Evolutionary conservation across 2,888 invertebrate genomes (phyloP).

Genomic region (Ochropleura plecta): DNA sequence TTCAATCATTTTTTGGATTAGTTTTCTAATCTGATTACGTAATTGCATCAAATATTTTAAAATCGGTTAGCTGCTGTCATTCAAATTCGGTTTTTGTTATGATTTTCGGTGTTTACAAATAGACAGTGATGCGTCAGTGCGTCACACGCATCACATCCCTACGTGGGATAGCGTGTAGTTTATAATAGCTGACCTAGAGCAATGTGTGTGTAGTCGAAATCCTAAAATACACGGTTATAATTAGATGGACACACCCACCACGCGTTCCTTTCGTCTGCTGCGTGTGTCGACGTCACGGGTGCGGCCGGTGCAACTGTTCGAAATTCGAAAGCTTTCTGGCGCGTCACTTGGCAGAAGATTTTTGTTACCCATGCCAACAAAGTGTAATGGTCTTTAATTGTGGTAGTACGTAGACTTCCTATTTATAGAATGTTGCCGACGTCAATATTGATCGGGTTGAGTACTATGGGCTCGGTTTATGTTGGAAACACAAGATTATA

Average conservation of each 20-base stretch:
- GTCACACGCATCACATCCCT: slow-evolving; percentile 46
- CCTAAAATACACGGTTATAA: slow-evolving; percentile 76
- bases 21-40: slow-evolving; percentile 50
- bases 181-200: slow-evolving; percentile 77
- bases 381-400: slow-evolving; percentile 19
- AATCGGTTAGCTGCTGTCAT: not conserved
- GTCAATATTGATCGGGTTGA: slow-evolving; percentile 37
- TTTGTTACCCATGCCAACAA: slow-evolving; percentile 42
- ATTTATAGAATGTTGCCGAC: slow-evolving; percentile 30
- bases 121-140: slow-evolving; percentile 40
- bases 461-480: not conserved
- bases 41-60: slow-evolving; percentile 23
- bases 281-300: slow-evolving; percentile 70
- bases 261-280: slow-evolving; percentile 71
- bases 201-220: slow-evolving; percentile 67
- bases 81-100: slow-evolving; percentile 8
- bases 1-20: slow-evolving; percentile 38
- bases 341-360: slow-evolving; percentile 41
- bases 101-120: slow-evolving; percentile 46
- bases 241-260: slow-evolving; percentile 82
- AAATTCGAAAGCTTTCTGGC: slow-evolving; percentile 33
- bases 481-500: slow-evolving; percentile 9
- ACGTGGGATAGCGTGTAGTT: slow-evolving; percentile 58
- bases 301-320: slow-evolving; percentile 53
- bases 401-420: slow-evolving; percentile 9